phyloP scores from a whole-genome alignment of 2,113 vertebrate species.

The Ifrita kowaldi region DNA sequence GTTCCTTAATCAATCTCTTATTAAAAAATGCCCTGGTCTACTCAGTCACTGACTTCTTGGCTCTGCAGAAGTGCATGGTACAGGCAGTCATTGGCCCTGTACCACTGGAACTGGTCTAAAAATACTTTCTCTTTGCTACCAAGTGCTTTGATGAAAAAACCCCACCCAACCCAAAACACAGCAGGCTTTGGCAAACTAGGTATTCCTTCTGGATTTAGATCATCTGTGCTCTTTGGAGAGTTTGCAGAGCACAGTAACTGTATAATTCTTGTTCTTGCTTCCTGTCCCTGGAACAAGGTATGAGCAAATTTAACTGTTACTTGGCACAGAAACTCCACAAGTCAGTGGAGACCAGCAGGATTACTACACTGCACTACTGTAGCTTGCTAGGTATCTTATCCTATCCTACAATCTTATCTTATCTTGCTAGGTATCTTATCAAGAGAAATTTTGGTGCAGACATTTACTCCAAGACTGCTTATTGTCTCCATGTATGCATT shows the following conservation, averaged over 20 bases:
- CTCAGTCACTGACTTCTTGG: not conserved
- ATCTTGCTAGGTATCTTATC: not conserved
- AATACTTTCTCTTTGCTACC: not conserved
- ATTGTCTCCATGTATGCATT: not conserved
- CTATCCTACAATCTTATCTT: too few species aligned
- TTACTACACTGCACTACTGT: not conserved
- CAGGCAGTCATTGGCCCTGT: not conserved
- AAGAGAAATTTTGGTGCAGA: not conserved
- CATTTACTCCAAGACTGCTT: not conserved
- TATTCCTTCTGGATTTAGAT: not conserved
- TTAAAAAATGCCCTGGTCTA: not conserved
- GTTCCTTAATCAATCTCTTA: not conserved
- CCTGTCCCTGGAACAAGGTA: not conserved
- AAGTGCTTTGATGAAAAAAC: not conserved
- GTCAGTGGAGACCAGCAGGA: not conserved
- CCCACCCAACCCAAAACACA: not conserved
- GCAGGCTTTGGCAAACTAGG: not conserved
- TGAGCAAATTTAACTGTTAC: not conserved
- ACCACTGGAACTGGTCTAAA: not conserved
- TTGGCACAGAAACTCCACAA: not conserved
- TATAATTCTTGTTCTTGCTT: not conserved
- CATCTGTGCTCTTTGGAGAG: not conserved
- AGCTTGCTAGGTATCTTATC: not conserved
- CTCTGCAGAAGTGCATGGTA: not conserved
- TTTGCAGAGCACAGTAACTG: not conserved